phyloP scores from a whole-genome alignment of 2,113 vertebrate genomes.

The rat (Rattus norvegicus) region DNA sequence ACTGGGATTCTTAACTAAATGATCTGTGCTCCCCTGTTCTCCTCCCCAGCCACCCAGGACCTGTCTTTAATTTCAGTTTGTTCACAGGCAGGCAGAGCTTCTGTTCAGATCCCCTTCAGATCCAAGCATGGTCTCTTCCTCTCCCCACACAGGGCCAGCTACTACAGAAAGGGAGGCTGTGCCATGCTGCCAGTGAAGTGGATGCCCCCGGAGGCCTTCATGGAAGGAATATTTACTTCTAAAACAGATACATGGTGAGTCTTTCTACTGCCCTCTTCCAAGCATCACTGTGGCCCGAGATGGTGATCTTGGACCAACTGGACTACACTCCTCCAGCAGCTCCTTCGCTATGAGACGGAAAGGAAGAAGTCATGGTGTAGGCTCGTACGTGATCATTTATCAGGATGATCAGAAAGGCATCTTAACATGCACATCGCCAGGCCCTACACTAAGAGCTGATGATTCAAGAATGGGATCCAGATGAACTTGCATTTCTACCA shows the following conservation, averaged over 20 bases:
- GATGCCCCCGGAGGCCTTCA: conserved; percentile 99
- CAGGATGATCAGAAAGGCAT: neutral
- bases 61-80: neutral
- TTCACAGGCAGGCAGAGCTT: neutral
- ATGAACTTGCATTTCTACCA: neutral
- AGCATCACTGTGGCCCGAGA: neutral
- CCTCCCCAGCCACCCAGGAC: neutral
- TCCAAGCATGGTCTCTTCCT: conserved; percentile 55
- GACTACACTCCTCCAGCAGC: neutral
- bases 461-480: neutral
- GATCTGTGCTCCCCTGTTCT: conserved; percentile 15
- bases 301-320: neutral
- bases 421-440: neutral
- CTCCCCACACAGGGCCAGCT: conserved; percentile 92
- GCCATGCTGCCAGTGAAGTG: conserved; percentile 99
- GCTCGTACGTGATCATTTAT: neutral
- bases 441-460: neutral
- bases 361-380: neutral
- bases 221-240: conserved; percentile 99
- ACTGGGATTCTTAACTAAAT: conserved; percentile 43
- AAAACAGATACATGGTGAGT: conserved; percentile 99
- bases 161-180: conserved; percentile 98
- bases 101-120: neutral
- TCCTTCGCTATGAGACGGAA: neutral
- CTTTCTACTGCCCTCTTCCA: neutral